phyloP scores from a whole-genome alignment of 64 coral and sea anemone genomes.

The Acropora tenuis region DNA sequence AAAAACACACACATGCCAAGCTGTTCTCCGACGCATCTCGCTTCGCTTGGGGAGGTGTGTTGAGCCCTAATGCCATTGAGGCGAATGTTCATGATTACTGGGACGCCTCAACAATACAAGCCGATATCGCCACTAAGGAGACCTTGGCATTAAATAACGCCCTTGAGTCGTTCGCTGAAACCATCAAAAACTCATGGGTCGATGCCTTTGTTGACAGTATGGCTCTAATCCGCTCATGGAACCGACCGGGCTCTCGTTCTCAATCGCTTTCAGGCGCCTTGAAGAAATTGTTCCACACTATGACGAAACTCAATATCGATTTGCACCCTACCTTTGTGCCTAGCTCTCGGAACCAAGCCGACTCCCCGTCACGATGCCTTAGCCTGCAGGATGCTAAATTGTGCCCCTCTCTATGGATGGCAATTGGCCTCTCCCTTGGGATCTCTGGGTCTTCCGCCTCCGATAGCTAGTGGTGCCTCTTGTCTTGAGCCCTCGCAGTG shows the following conservation, averaged over 20 bases:
- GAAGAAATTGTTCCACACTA: conserved; percentile 9
- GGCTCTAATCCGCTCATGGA: neutral
- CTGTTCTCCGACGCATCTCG: no score
- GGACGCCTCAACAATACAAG: neutral
- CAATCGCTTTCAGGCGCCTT: neutral
- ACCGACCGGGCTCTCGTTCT: neutral
- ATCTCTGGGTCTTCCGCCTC: no score
- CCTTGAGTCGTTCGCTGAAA: neutral
- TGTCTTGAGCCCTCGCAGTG: no score
- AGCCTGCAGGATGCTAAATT: neutral
- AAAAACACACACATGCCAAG: no score
- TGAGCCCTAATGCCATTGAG: neutral
- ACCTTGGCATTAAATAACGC: conserved; percentile 7
- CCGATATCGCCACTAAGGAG: conserved; percentile 19
- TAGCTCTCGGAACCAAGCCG: neutral
- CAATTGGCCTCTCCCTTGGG: no score
- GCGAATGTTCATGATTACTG: neutral
- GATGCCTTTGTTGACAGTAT: conserved; percentile 28
- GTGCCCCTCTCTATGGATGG: no score
- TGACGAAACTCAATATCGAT: conserved; percentile 11
- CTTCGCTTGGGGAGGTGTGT: no score
- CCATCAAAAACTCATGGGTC: conserved; percentile 12
- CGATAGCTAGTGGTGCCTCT: no score
- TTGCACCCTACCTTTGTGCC: conserved; percentile 17
- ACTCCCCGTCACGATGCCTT: neutral